These are phyloP conservation scores for Merodon equestris DNA, from an alignment of 2,888 invertebrate species.

Conservation along the genomic window DNA sequence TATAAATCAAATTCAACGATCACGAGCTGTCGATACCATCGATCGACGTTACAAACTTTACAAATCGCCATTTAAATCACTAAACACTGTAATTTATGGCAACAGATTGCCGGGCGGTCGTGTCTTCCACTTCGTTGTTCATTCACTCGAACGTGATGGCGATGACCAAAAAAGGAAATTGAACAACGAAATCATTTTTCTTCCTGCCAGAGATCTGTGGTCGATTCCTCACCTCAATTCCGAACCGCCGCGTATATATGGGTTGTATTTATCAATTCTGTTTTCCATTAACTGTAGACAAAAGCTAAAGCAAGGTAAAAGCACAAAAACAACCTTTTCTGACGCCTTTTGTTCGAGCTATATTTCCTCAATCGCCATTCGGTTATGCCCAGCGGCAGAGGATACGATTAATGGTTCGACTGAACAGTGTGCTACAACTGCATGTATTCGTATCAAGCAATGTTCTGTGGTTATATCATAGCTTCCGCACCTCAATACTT, in stretches of 20 bases:
- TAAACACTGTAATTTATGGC: too few species aligned
- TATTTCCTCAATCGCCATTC: constrained; percentile 16
- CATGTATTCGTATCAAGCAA: constrained; percentile 1
- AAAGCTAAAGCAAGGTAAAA: not conserved
- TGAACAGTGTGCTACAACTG: constrained; percentile 39
- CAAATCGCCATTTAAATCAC: too few species aligned
- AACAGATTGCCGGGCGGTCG: too few species aligned
- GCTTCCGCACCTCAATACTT: constrained; percentile 53
- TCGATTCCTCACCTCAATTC: not conserved
- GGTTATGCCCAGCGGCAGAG: constrained; percentile 43
- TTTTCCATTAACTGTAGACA: not conserved
- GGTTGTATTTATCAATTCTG: not conserved
- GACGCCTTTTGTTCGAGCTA: constrained; percentile 58
- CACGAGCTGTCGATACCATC: too few species aligned
- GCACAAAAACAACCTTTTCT: constrained; percentile 5
- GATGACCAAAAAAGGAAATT: not conserved
- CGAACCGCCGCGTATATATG: not conserved
- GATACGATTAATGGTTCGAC: constrained; percentile 60
- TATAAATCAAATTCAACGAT: too few species aligned
- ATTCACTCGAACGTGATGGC: too few species aligned
- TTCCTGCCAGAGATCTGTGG: constrained; percentile 24
- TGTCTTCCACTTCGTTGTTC: too few species aligned
- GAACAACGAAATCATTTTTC: constrained; percentile 25
- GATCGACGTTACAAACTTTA: too few species aligned
- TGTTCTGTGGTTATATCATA: constrained; percentile 37